These are phyloP conservation scores for Prinia subflava DNA, from an alignment of 2,113 vertebrate species.

Conservation along the genomic window DNA sequence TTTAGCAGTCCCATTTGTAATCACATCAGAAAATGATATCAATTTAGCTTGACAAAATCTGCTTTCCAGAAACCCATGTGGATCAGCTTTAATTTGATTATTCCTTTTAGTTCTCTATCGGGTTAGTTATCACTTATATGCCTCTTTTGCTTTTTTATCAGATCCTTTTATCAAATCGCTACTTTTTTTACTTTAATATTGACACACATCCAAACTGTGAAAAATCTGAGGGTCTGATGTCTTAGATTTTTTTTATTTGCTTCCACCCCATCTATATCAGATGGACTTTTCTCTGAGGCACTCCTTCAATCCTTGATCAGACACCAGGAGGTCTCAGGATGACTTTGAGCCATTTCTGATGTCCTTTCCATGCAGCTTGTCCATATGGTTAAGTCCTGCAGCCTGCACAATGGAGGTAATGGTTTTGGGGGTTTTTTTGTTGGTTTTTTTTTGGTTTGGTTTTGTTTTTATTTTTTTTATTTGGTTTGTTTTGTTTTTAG, in stretches of 20 bases:
- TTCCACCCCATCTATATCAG: neutral
- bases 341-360: neutral
- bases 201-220: conserved; percentile 8
- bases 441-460: neutral
- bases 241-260: neutral
- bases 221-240: neutral
- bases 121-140: conserved; percentile 33
- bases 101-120: conserved; percentile 47
- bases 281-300: neutral
- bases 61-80: conserved; percentile 38
- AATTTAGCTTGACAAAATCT: conserved; percentile 53
- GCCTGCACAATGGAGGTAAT: neutral
- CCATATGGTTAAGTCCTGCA: neutral
- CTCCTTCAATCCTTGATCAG: neutral
- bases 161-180: conserved; percentile 45
- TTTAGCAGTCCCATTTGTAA: conserved; percentile 43
- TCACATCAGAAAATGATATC: conserved; percentile 52
- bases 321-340: neutral
- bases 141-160: conserved; percentile 40
- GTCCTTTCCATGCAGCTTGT: neutral
- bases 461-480: neutral
- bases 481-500: neutral
- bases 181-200: neutral
- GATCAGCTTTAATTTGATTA: conserved; percentile 33
- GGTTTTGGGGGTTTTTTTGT: neutral